These are phyloP conservation scores for Drosophila fulvimacula DNA, from an alignment of 2,888 invertebrate species.

Conservation along the genomic window DNA sequence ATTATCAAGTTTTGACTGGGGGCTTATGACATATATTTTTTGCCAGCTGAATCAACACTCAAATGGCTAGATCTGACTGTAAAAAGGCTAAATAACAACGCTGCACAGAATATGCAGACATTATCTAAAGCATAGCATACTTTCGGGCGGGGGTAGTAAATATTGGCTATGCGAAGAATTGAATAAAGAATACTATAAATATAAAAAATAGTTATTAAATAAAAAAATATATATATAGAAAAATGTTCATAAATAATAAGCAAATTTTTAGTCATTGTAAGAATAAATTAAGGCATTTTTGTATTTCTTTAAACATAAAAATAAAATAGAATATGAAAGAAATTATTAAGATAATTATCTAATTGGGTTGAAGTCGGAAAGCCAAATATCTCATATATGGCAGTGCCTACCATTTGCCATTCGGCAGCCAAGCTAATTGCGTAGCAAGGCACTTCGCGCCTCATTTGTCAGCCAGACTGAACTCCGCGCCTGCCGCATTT, in stretches of 20 bases:
- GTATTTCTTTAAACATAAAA: too few species aligned
- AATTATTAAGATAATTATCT: neutral
- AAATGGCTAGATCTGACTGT: neutral
- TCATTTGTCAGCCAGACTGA: conserved; percentile 55
- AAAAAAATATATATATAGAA: neutral
- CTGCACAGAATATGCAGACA: neutral
- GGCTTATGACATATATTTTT: too few species aligned
- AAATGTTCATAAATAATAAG: neutral
- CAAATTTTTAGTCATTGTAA: neutral
- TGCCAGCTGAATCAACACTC: neutral
- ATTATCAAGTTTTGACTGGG: too few species aligned
- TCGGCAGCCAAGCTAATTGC: conserved; percentile 60
- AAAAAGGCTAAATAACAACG: neutral
- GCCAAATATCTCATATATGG: neutral
- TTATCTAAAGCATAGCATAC: neutral
- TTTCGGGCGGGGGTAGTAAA: neutral
- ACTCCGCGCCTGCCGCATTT: conserved; percentile 8
- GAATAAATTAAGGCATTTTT: too few species aligned
- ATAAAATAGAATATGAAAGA: too few species aligned
- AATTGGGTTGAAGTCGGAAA: neutral
- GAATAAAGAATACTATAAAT: neutral
- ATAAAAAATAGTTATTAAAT: neutral
- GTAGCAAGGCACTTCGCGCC: conserved; percentile 63
- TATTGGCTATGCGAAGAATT: neutral
- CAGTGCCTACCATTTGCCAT: conserved; percentile 38